Percentiles rank a stretch among this genome's conserved stretches.
These are phyloP conservation scores for Tympanoctomys barrerae DNA, from an alignment of 2,797 vertebrate species.

Conservation along the genomic window DNA sequence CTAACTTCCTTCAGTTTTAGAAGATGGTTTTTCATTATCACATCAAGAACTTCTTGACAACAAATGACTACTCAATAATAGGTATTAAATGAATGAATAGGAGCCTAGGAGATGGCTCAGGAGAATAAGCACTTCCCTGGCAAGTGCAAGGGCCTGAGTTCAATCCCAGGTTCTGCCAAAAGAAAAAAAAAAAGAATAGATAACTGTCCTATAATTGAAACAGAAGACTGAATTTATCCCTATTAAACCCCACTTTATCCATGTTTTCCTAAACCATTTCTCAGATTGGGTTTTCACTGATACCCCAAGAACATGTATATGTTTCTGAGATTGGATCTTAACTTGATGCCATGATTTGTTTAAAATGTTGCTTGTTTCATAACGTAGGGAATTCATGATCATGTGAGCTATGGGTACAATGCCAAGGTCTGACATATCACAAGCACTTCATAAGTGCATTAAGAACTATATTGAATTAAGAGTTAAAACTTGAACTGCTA, in stretches of 20 bases:
- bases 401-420: not conserved
- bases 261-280: not conserved
- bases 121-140: no score
- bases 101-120: no score
- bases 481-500: not conserved
- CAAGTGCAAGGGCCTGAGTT: no score
- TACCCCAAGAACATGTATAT: not conserved
- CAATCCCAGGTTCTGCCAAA: no score
- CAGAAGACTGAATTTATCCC: conserved; percentile 21
- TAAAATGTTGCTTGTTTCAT: not conserved
- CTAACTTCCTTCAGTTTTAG: conserved; percentile 33
- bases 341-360: not conserved
- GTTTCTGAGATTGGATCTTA: not conserved
- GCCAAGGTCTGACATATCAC: not conserved
- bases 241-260: not conserved
- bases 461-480: conserved; percentile 33
- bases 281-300: not conserved
- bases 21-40: conserved; percentile 13
- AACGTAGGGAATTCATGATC: not conserved
- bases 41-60: conserved; percentile 27
- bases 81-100: not conserved
- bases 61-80: not conserved
- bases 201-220: not conserved
- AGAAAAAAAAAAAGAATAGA: no score
- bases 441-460: not conserved